These are phyloP conservation scores for Diploptera punctata DNA, from an alignment of 2,888 invertebrate species.

Conservation along the genomic window DNA sequence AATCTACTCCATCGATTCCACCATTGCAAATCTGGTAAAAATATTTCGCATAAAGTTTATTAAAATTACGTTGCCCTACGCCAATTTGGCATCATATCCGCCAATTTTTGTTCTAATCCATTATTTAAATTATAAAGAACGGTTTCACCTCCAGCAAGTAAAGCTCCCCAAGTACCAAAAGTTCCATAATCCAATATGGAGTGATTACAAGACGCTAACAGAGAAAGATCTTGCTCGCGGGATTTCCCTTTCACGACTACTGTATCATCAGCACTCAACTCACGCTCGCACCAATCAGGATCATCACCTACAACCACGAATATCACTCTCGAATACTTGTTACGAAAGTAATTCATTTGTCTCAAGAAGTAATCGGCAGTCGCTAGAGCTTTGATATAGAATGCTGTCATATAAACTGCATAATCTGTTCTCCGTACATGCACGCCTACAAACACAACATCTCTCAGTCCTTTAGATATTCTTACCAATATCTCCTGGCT, in stretches of 20 bases:
- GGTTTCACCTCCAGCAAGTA: slow-evolving; percentile 58
- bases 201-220: slow-evolving; percentile 60
- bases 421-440: slow-evolving; percentile 65
- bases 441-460: slow-evolving; percentile 58
- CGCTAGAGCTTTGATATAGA: slow-evolving; percentile 55
- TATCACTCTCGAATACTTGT: slow-evolving; percentile 52
- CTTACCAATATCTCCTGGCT: slow-evolving; percentile 56
- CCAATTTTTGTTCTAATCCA: neutral
- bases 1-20: too few relatives aligned
- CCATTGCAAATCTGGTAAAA: too few relatives aligned
- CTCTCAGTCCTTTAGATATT: slow-evolving; percentile 41
- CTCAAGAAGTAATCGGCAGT: slow-evolving; percentile 52
- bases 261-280: slow-evolving; percentile 53
- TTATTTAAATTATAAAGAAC: slow-evolving; percentile 54
- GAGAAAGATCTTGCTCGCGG: slow-evolving; percentile 57
- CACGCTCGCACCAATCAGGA: slow-evolving; percentile 55
- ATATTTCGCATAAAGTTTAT: too few relatives aligned
- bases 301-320: slow-evolving; percentile 59
- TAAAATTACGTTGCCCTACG: neutral
- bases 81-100: neutral
- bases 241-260: slow-evolving; percentile 50
- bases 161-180: slow-evolving; percentile 59
- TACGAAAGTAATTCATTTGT: slow-evolving; percentile 56
- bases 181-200: slow-evolving; percentile 61
- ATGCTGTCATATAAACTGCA: slow-evolving; percentile 60